Evolutionary conservation across 2,797 vertebrate genomes (phyloP).

Genomic region (Acestrorhynchus altus): DNA sequence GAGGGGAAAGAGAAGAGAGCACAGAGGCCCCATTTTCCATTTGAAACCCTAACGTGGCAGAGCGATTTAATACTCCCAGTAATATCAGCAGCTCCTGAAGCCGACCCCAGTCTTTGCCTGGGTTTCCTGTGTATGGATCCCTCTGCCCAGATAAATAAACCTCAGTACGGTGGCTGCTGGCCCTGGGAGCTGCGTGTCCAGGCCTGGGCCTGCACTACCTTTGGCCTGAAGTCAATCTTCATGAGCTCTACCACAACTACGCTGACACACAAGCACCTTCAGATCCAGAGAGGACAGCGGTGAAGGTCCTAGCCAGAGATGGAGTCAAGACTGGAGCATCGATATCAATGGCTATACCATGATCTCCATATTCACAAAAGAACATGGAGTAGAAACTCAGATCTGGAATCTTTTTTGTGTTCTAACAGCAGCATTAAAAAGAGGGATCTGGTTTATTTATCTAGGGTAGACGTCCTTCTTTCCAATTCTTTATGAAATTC

Average conservation of each 20-base stretch:
- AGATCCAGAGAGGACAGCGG: slow-evolving; percentile 7
- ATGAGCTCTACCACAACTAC: slow-evolving; percentile 74
- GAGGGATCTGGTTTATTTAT: not conserved
- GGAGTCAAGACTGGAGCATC: not conserved
- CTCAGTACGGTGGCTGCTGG: slow-evolving; percentile 70
- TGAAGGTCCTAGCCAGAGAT: slow-evolving; percentile 6
- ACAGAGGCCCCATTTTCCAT: slow-evolving; percentile 73
- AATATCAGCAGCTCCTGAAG: slow-evolving; percentile 74
- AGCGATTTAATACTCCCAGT: slow-evolving; percentile 73
- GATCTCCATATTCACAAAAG: slow-evolving; percentile 1
- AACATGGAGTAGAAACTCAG: not conserved
- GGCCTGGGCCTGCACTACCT: slow-evolving; percentile 67
- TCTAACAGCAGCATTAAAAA: slow-evolving; percentile 4
- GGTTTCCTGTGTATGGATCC: slow-evolving; percentile 72
- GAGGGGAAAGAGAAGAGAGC: slow-evolving; percentile 26
- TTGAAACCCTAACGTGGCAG: slow-evolving; percentile 67
- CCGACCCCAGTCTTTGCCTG: slow-evolving; percentile 59
- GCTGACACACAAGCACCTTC: slow-evolving; percentile 63
- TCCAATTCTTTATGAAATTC: slow-evolving; percentile 11
- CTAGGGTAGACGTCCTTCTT: not conserved
- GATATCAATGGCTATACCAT: slow-evolving; percentile 11
- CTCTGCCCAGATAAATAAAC: slow-evolving; percentile 80
- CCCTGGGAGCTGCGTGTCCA: slow-evolving; percentile 57
- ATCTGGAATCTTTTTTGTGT: not conserved
- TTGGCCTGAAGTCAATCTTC: slow-evolving; percentile 76